These are phyloP conservation scores for Coilia nasus DNA, from an alignment of 2,797 vertebrate species.

Conservation along the genomic window DNA sequence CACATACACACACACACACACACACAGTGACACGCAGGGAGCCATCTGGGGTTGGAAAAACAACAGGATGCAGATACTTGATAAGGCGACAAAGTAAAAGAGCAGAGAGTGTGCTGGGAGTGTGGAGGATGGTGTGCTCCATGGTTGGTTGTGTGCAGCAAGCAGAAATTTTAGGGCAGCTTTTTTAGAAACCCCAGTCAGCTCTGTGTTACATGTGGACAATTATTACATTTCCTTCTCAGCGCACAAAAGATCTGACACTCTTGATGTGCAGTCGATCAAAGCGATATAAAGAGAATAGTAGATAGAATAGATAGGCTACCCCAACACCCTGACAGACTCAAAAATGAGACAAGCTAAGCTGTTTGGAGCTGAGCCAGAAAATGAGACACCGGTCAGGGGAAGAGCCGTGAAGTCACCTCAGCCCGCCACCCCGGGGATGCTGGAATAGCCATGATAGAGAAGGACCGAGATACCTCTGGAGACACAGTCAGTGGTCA, in stretches of 20 bases:
- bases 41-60: slow-evolving; percentile 3
- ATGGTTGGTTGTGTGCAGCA: background rate
- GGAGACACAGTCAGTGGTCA: too few species aligned
- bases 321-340: background rate
- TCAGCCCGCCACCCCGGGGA: background rate
- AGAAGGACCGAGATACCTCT: too few species aligned
- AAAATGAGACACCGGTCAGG: background rate
- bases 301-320: background rate
- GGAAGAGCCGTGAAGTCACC: background rate
- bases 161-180: slow-evolving; percentile 3
- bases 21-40: background rate
- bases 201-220: background rate
- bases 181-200: background rate
- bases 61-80: slow-evolving; percentile 8
- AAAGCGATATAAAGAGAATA: background rate
- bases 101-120: background rate
- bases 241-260: background rate
- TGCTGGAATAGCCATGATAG: too few species aligned
- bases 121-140: background rate
- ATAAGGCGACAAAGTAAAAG: slow-evolving; percentile 7
- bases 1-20: background rate
- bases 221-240: background rate
- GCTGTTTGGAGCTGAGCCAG: background rate
- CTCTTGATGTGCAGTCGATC: background rate
- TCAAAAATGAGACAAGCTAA: slow-evolving; percentile 7